Evolutionary conservation across 2,113 vertebrate genomes (phyloP), one percentile per base, ranked within the genome.

Genomic region (Suncus etruscus): DNA sequence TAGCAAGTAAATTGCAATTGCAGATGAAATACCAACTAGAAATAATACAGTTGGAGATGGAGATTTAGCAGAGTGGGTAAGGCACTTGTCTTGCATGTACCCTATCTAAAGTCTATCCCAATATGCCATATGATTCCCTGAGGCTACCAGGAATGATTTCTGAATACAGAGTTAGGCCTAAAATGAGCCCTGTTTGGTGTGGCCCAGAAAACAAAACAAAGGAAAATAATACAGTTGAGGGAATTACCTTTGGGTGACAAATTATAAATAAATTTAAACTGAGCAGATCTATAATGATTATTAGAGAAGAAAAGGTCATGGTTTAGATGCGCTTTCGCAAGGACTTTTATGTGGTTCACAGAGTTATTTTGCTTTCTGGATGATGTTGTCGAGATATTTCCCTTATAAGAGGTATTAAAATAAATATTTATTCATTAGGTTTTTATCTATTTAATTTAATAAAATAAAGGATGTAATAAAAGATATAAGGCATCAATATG

Each of bases 361-460:
- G 69, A 88, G 14, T n/a, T 73, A 20, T 69, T 73, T 69, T 51
- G 90, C 86, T 81, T 76, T 73, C 45, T 63, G 31, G 8, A 24
- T 86, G 4, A 3, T 72, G 68, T 61, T 32, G 32, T 15, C n/a
- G 27, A 27, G 47, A 0, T 58, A 39, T 80, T 80, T 92, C 7
- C 25, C 27, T 86, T 25, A 31, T n/a, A 72, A 10, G 58, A 25
- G 66, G 0, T 85, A 76, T 73, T 68, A 63, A 72, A 47, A 2
- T 31, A 74, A 76, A 68, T 25, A 20, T 54, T 80, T 77, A 88
- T 77, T 81, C 12, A 24, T 73, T 72, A 82, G 12, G 0, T 58
- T 93, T 81, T 86, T 70, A 31, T 77, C 8, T 83, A 82, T 10
- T 61, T 61, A 91, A 86, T 50, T 81, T 58, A 87, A 65, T 87